Evolutionary conservation across 2,888 invertebrate species (phyloP).

Genomic region (Heliconius charithonia): DNA sequence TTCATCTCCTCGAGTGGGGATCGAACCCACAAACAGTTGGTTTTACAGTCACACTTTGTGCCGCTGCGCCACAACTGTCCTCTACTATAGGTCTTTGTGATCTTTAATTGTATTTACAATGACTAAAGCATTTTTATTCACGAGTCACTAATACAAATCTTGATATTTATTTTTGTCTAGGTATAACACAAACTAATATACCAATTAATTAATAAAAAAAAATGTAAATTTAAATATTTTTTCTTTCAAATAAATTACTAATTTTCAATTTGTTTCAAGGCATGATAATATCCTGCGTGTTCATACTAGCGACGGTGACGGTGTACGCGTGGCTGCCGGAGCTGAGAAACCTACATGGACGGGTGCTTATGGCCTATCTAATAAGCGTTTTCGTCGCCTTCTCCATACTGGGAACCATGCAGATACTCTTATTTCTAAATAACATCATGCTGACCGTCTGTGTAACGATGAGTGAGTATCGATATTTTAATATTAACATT

Average conservation of each 20-base stretch:
- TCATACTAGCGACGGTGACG: slow-evolving; percentile 87
- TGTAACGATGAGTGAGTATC: slow-evolving; percentile 45
- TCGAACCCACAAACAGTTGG: no score
- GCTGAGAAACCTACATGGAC: slow-evolving; percentile 88
- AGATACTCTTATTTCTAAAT: slow-evolving; percentile 62
- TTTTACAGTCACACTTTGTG: no score
- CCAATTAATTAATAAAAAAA: no score
- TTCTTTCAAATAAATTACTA: neutral
- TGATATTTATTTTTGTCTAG: no score
- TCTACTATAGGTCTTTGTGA: neutral
- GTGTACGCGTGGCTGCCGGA: slow-evolving; percentile 89
- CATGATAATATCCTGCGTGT: slow-evolving; percentile 89
- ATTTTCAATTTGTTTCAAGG: slow-evolving; percentile 70
- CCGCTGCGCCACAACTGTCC: no score
- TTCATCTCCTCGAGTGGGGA: no score
- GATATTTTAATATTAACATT: neutral
- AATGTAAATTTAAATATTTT: no score
- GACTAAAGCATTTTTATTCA: no score
- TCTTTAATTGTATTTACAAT: neutral
- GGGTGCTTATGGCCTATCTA: slow-evolving; percentile 89
- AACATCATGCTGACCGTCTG: slow-evolving; percentile 53
- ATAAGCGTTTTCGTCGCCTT: slow-evolving; percentile 86
- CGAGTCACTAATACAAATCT: no score
- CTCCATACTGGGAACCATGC: slow-evolving; percentile 81
- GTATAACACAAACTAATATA: no score